A percentile compares a stretch with the other conserved stretches of the same genome.
Evolutionary conservation across 2,888 invertebrate genomes (phyloP).

Genomic region (Metalampra italica): DNA sequence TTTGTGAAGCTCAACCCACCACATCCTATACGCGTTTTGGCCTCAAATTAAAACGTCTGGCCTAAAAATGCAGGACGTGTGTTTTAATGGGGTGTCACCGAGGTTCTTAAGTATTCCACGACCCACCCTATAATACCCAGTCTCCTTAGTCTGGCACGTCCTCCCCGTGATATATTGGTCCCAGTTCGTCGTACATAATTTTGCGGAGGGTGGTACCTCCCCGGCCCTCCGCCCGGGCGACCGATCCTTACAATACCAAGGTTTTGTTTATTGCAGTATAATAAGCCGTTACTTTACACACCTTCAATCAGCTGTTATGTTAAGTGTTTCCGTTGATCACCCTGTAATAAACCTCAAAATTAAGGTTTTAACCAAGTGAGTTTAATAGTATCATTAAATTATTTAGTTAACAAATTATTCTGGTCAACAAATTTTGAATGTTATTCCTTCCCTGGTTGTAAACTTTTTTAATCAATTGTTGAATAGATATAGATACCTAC

Average conservation of each 20-base stretch:
- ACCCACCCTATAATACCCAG: conserved; percentile 75
- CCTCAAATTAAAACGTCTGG: conserved; percentile 68
- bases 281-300: conserved; percentile 41
- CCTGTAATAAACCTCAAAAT: too few species aligned
- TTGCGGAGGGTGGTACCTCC: conserved; percentile 67
- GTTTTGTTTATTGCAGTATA: conserved; percentile 73
- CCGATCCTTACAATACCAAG: conserved; percentile 71
- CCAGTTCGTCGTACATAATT: conserved; percentile 79
- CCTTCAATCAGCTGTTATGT: conserved; percentile 20
- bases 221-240: conserved; percentile 55
- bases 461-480: too few species aligned
- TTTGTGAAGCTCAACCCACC: background rate
- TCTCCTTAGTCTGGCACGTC: conserved; percentile 78
- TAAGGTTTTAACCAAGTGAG: too few species aligned
- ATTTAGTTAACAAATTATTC: too few species aligned
- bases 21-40: conserved; percentile 8
- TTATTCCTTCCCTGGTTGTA: too few species aligned
- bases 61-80: conserved; percentile 74
- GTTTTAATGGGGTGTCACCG: conserved; percentile 78
- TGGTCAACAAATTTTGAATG: too few species aligned
- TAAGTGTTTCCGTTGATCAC: too few species aligned
- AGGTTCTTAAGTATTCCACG: conserved; percentile 77
- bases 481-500: too few species aligned
- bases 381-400: too few species aligned
- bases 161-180: conserved; percentile 78